phyloP scores from a whole-genome alignment of 2,888 invertebrate species.

The Pristionchus maxplancki region DNA sequence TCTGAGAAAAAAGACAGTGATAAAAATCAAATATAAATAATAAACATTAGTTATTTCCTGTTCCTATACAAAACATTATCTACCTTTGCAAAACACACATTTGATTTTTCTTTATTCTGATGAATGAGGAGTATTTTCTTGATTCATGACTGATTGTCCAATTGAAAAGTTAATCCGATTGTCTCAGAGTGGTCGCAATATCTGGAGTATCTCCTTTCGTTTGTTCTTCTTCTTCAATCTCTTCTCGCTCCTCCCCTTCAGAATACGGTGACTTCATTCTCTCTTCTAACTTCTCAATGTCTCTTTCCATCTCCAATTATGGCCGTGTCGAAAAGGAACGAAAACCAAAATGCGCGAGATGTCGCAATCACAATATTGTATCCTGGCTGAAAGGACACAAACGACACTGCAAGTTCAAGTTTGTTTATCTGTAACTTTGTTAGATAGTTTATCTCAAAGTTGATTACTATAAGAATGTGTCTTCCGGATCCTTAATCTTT shows the following conservation, averaged over 20 bases:
- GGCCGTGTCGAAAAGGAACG: conserved; percentile 64
- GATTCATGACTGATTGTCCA: background rate
- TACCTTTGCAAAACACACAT: too few species aligned
- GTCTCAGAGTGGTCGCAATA: background rate
- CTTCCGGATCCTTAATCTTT: background rate
- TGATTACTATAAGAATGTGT: too few species aligned
- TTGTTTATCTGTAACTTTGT: conserved; percentile 50
- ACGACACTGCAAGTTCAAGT: conserved; percentile 92
- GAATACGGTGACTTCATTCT: conserved; percentile 42
- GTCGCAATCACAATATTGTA: conserved; percentile 97
- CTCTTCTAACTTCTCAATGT: conserved; percentile 4
- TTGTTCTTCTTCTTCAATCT: conserved; percentile 22
- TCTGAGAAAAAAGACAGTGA: too few species aligned
- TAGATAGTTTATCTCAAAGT: too few species aligned
- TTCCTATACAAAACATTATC: too few species aligned
- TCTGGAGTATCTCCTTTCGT: conserved; percentile 44
- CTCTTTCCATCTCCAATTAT: conserved; percentile 9
- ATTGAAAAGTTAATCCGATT: background rate
- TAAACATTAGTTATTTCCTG: too few species aligned
- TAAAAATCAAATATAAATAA: too few species aligned
- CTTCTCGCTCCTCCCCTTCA: conserved; percentile 33
- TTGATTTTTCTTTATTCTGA: too few species aligned
- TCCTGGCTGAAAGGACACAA: conserved; percentile 89
- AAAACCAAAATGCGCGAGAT: conserved; percentile 79
- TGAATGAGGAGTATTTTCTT: background rate